Conservation (phyloP, 2,113 vertebrate species). For the Heloderma charlesbogerti region DNA sequence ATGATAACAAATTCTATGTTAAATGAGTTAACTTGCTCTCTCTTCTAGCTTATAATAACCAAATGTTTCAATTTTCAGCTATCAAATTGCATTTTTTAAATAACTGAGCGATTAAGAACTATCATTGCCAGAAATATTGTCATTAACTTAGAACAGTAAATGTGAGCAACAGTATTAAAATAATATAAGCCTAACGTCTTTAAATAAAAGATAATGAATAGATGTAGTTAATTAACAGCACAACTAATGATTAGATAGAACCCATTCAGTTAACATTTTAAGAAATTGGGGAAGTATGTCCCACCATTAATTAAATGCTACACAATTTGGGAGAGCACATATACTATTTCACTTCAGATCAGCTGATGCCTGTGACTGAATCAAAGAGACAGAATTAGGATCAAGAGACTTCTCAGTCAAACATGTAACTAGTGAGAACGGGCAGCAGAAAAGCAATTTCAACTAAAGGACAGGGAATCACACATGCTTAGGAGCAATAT, state of each 20-base stretch:
- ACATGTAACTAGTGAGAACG: constrained; percentile 13
- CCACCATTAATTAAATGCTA: constrained; percentile 26
- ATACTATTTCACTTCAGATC: constrained; percentile 31
- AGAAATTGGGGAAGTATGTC: constrained; percentile 21
- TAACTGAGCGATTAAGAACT: constrained; percentile 32
- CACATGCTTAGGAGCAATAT: background rate
- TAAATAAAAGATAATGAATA: constrained; percentile 32
- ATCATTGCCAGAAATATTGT: background rate
- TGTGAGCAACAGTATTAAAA: background rate
- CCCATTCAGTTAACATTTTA: background rate
- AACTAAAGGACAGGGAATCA: background rate
- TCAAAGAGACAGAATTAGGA: constrained; percentile 29
- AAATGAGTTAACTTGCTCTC: constrained; percentile 6
- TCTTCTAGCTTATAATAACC: constrained; percentile 20
- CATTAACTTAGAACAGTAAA: background rate
- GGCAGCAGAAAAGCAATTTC: constrained; percentile 40
- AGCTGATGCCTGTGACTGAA: constrained; percentile 31
- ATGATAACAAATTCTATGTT: background rate
- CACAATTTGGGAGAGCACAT: constrained; percentile 32
- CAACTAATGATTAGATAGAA: background rate
- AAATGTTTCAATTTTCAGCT: background rate
- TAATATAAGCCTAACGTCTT: background rate
- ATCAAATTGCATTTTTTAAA: constrained; percentile 25
- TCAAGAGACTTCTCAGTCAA: constrained; percentile 39
- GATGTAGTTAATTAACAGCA: constrained; percentile 21